Base-by-base conservation (phyloP, 2,888 invertebrate genomes). In the Lampropteryx suffumata region DNA sequence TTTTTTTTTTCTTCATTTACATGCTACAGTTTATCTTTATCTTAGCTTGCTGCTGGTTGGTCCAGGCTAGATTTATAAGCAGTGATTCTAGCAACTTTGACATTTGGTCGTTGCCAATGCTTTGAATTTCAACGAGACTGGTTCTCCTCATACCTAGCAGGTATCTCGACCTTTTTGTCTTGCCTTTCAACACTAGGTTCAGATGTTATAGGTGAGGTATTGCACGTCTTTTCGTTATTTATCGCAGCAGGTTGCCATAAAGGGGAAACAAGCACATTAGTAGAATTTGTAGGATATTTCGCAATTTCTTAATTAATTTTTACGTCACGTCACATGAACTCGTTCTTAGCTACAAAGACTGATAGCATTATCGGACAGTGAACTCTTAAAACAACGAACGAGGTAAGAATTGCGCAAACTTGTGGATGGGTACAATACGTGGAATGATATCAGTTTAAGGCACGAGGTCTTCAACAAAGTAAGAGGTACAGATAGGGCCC, bases 321-420 rank as follows among this genome's bases (percentile, higher is more conserved):
- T 74, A 68, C 71, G 69, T 67, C 66, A 71, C 53, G 44, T 53
- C 50, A 41, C 14, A 56, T 56, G 68, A 61, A 71, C 75, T 70
- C 58, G 64, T 82, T 73, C 67, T 69, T 67, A 64, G 62, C 69
- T 71, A 73, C 67, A 79, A 84, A 82, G 81, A 69, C 71, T 78
- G 87, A 87, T 86, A 88, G 61, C 55, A 71, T 75, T 85, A 87
- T 88, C 87, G 84, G 79, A 46, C 83, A 80, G 69, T 62, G 84
- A 85, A 80, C 85, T 82, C 60, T 65, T 36, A 30, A 42, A 53
- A 48, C 28, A 48, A 53, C n/a, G 9, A 39, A 39, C 34, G 37
- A 30, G 43, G 39, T 44, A 41, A 69, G 68, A 74, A 75, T 81
- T 78, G 73, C 73, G 71, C 67, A 75, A 76, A 75, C 59, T 40